phyloP scores from a whole-genome alignment of 2,888 invertebrate species.

The Neoaliturus tenellus region DNA sequence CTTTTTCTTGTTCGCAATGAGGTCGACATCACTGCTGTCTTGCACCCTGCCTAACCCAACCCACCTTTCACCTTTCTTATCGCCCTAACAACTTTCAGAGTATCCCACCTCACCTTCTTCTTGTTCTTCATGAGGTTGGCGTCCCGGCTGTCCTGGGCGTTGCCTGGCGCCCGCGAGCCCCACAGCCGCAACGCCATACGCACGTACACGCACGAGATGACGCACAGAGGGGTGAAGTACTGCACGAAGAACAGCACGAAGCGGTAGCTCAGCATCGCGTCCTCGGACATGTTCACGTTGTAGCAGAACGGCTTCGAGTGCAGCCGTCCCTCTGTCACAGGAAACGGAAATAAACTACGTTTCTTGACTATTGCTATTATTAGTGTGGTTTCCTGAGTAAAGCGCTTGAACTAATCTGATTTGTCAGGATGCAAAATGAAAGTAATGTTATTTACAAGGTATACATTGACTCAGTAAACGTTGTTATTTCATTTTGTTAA shows the following conservation, averaged over 20 bases:
- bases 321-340: constrained; percentile 71
- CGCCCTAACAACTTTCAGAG: too few species aligned
- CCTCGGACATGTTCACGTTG: constrained; percentile 75
- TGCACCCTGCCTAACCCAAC: constrained; percentile 90
- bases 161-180: constrained; percentile 87
- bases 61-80: too few species aligned
- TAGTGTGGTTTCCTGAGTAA: too few species aligned
- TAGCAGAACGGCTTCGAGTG: constrained; percentile 78
- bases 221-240: constrained; percentile 87
- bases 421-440: too few species aligned
- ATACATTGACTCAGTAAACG: too few species aligned
- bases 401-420: too few species aligned
- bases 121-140: constrained; percentile 88
- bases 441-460: too few species aligned
- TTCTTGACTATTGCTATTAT: too few species aligned
- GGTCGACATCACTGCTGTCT: constrained; percentile 85
- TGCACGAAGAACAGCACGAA: constrained; percentile 77
- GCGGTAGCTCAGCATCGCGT: constrained; percentile 77
- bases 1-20: constrained; percentile 89
- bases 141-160: constrained; percentile 85
- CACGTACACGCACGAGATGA: constrained; percentile 89
- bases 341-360: too few species aligned
- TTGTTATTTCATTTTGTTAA: too few species aligned
- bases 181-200: constrained; percentile 88
- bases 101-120: constrained; percentile 85